These are phyloP conservation scores for Callionymus lyra DNA, from an alignment of 2,113 vertebrate species.

Conservation along the genomic window DNA sequence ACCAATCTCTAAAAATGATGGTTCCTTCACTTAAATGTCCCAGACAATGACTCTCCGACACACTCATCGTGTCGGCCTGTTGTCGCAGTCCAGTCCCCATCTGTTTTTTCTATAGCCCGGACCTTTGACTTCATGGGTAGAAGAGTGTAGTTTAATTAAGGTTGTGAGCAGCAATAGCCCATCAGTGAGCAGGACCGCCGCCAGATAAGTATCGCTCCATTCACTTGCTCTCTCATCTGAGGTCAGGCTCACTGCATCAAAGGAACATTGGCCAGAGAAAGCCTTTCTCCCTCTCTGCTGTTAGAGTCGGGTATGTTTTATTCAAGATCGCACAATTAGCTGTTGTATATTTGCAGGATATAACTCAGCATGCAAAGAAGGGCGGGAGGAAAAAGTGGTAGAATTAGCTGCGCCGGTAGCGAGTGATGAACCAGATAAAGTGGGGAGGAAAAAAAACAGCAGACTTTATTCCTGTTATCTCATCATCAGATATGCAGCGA, in stretches of 20 bases:
- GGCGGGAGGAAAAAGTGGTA: conserved; percentile 4
- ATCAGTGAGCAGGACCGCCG: conserved; percentile 28
- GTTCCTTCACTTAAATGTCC: background rate
- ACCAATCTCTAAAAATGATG: too few relatives aligned
- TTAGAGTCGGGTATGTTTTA: too few relatives aligned
- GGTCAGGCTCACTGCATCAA: conserved; percentile 9
- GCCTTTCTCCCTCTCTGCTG: background rate
- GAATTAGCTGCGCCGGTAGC: conserved; percentile 18
- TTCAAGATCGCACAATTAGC: too few relatives aligned
- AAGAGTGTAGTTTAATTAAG: conserved; percentile 54
- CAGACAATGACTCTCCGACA: conserved; percentile 21
- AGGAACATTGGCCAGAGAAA: background rate
- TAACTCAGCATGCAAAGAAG: conserved; percentile 25
- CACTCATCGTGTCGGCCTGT: conserved; percentile 33
- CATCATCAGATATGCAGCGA: conserved; percentile 4
- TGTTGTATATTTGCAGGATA: conserved; percentile 7
- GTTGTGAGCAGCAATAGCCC: conserved; percentile 34
- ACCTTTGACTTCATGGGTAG: conserved; percentile 37
- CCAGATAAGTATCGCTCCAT: conserved; percentile 3
- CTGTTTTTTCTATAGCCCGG: conserved; percentile 24
- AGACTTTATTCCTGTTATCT: conserved; percentile 3
- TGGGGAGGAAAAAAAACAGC: background rate
- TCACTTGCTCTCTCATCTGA: conserved; percentile 1
- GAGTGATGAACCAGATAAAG: conserved; percentile 28
- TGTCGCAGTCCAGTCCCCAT: conserved; percentile 10